Evolutionary conservation across 2,888 invertebrate genomes (phyloP).

Genomic region (Octodonta nipae): DNA sequence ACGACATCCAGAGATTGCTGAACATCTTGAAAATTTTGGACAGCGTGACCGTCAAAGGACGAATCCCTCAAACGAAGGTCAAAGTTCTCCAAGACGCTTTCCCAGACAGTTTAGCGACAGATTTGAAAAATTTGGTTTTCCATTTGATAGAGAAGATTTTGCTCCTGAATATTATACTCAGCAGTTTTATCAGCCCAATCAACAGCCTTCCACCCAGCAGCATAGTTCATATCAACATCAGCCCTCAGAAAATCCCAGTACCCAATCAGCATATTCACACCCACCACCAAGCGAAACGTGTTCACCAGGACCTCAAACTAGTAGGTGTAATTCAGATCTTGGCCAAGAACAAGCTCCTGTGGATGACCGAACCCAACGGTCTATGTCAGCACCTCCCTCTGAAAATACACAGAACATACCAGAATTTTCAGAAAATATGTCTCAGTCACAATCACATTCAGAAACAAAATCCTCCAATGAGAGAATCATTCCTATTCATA

Average conservation of each 20-base stretch:
- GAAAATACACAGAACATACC: conserved; percentile 33
- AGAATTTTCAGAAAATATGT: conserved; percentile 27
- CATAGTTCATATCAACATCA: conserved; percentile 6
- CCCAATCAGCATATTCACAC: conserved; percentile 9
- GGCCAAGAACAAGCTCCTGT: conserved; percentile 52
- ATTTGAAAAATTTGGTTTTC: conserved; percentile 30
- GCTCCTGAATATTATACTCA: conserved; percentile 9
- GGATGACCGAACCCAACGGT: conserved; percentile 51
- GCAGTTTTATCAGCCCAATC: conserved; percentile 10
- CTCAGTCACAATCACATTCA: conserved; percentile 16
- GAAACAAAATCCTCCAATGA: conserved; percentile 42
- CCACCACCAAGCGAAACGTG: conserved; percentile 12
- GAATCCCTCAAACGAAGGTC: conserved; percentile 28
- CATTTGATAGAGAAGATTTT: conserved; percentile 24
- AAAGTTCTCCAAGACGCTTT: conserved; percentile 15
- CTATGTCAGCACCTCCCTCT: conserved; percentile 72
- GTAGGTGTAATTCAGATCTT: conserved; percentile 41
- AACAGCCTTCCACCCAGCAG: conserved; percentile 7
- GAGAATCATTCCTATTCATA: conserved; percentile 75
- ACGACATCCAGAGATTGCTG: conserved; percentile 62
- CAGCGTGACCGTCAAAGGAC: conserved; percentile 29
- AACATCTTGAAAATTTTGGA: conserved; percentile 39
- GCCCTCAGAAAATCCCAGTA: conserved; percentile 6
- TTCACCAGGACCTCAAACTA: conserved; percentile 25
- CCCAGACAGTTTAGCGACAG: conserved; percentile 30